A percentile compares a stretch with the other conserved stretches of the same genome.
These are phyloP conservation scores for Hesperia comma DNA, from an alignment of 2,888 invertebrate species.

Conservation along the genomic window DNA sequence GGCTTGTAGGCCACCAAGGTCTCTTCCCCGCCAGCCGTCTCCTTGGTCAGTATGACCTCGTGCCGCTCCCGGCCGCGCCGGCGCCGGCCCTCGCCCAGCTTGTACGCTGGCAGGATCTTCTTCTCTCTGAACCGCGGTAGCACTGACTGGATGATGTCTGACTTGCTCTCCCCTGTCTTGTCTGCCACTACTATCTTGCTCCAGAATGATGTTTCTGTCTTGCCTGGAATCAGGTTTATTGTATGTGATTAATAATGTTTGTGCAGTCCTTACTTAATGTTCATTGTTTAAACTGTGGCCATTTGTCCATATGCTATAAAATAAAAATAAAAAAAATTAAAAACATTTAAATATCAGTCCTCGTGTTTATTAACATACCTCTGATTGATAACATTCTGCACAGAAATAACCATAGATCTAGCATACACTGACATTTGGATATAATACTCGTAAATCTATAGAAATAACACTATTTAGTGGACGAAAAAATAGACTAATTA, in stretches of 20 bases:
- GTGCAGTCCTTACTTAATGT: too few relatives aligned
- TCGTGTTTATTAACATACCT: too few relatives aligned
- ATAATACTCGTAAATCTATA: too few relatives aligned
- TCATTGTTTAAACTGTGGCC: too few relatives aligned
- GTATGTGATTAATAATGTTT: not conserved
- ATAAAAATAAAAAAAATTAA: too few relatives aligned
- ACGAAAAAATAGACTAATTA: too few relatives aligned
- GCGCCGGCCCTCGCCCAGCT: conserved; percentile 41
- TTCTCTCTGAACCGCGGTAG: conserved; percentile 71
- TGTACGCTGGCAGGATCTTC: conserved; percentile 51
- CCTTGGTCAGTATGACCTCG: conserved; percentile 62
- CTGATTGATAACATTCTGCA: too few relatives aligned
- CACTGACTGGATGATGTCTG: conserved; percentile 65
- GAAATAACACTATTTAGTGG: too few relatives aligned
- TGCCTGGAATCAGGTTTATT: conserved; percentile 46
- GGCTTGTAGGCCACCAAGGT: conserved; percentile 67
- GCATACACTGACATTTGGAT: too few relatives aligned
- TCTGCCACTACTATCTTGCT: conserved; percentile 62
- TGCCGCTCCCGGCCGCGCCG: conserved; percentile 43
- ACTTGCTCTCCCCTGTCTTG: conserved; percentile 57
- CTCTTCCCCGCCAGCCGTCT: conserved; percentile 62
- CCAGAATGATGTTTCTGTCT: conserved; percentile 65
- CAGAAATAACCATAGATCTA: too few relatives aligned
- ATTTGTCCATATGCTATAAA: too few relatives aligned
- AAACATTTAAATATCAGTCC: too few relatives aligned